Conservation (phyloP, 2,888 invertebrate species). For the Trimorus sp. region DNA sequence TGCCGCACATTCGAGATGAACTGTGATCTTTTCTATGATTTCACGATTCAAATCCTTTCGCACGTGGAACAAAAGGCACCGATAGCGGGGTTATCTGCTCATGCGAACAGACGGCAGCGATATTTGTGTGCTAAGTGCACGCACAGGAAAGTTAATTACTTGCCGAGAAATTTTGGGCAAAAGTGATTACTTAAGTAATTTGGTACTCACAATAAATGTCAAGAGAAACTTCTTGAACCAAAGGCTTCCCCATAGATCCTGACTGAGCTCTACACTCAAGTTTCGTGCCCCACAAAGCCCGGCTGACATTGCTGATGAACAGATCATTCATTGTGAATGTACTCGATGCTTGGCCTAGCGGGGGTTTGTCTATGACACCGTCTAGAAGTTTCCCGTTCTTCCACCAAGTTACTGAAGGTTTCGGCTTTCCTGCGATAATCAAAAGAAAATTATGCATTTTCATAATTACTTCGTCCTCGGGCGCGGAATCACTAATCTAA, state of each 20-base stretch:
- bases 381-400: conserved; percentile 89
- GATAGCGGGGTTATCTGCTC: conserved; percentile 7
- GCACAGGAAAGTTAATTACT: conserved; percentile 50
- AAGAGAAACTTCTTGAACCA: conserved; percentile 88
- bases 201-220: conserved; percentile 86
- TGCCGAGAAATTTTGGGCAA: conserved; percentile 44
- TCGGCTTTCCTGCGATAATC: conserved; percentile 87
- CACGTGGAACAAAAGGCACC: neutral
- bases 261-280: conserved; percentile 91
- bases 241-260: conserved; percentile 87
- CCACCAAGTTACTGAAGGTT: conserved; percentile 93
- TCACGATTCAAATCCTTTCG: neutral
- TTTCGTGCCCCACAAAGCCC: conserved; percentile 88
- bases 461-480: neutral
- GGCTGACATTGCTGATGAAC: conserved; percentile 87
- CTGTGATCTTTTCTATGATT: too few species aligned
- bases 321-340: conserved; percentile 88
- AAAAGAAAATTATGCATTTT: conserved; percentile 49
- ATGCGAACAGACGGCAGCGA: conserved; percentile 31
- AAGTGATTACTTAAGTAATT: conserved; percentile 65
- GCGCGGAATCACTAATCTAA: too few species aligned
- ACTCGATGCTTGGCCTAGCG: conserved; percentile 83
- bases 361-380: conserved; percentile 86
- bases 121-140: conserved; percentile 45
- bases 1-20: neutral